Base-by-base conservation (phyloP, 2,888 invertebrate genomes). In the Oxycera nigricornis region DNA sequence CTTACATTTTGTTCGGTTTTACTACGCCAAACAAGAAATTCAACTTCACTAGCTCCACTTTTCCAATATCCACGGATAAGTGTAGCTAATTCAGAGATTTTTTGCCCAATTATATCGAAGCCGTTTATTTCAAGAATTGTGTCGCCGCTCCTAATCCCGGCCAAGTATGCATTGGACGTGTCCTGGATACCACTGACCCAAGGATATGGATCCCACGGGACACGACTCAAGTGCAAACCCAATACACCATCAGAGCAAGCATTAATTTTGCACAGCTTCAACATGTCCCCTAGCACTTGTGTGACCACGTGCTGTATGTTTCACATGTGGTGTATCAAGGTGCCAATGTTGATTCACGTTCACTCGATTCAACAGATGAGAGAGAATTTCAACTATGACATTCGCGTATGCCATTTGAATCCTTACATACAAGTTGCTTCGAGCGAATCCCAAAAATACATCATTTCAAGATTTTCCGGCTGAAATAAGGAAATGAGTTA, bases 121-220 rank as follows among this genome's bases (percentile, higher is more conserved):
- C 83, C 83, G 67, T 84, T 85, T 2, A 85, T 87, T 80, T 90
- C 90, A 24, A 93, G 84, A 59, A 93, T 81, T 77, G 92, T 92
- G 82, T 93, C 93, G 0, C 93, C 92, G 4, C 88, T 86, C 79
- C 87, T 88, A 65, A 93, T 82, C 0, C 92, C 92, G 0, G 91
- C 90, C 0, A 81, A 74, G 72, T 90, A 88, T 0, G 92, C 92
- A 76, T 88, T 86, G 0, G 91, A 90, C 1, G 86, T 87, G 0
- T 84, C 82, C 39, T 90, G 90, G 50, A 93, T 90, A 72, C 89
- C 89, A 82, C 87, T 87, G 77, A 92, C 90, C 93, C 93, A 93
- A 1, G 93, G 93, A 83, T 93, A 93, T 0, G 93, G 92, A 82
- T 93, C 93, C 92, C 92, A 93, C 73, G 92, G 88, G 1, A 92